Conservation (phyloP, 2,888 invertebrate species). For the Eupithecia abbreviata region DNA sequence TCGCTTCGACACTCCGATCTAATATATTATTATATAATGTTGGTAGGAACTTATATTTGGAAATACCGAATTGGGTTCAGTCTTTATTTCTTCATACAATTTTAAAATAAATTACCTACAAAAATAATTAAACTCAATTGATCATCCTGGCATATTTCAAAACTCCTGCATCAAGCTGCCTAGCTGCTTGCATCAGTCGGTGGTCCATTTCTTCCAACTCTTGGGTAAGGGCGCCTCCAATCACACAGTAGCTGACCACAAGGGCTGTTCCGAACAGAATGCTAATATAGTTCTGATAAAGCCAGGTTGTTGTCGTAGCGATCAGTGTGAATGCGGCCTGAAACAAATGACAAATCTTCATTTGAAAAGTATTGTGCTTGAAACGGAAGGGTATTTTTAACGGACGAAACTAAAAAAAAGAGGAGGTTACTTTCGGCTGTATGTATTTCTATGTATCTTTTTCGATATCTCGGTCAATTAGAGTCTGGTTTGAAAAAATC, state of each 20-base stretch:
- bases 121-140: conserved; percentile 21
- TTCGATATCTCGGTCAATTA: no score
- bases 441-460: no score
- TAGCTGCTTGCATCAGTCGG: conserved; percentile 27
- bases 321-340: conserved; percentile 35
- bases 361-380: background rate
- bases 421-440: no score
- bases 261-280: conserved; percentile 28
- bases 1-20: no score
- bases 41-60: background rate
- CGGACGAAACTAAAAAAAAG: no score
- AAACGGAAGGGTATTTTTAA: background rate
- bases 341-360: conserved; percentile 7
- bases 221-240: conserved; percentile 21
- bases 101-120: background rate
- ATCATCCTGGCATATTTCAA: conserved; percentile 33
- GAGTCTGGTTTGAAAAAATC: no score
- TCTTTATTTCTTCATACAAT: background rate
- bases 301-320: conserved; percentile 17
- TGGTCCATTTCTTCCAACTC: conserved; percentile 31
- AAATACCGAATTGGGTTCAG: background rate
- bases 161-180: conserved; percentile 29
- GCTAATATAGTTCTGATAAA: conserved; percentile 31
- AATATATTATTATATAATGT: background rate
- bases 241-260: conserved; percentile 27